These are phyloP conservation scores for Serinus canaria DNA, from an alignment of 2,113 vertebrate genomes.

Conservation along the genomic window DNA sequence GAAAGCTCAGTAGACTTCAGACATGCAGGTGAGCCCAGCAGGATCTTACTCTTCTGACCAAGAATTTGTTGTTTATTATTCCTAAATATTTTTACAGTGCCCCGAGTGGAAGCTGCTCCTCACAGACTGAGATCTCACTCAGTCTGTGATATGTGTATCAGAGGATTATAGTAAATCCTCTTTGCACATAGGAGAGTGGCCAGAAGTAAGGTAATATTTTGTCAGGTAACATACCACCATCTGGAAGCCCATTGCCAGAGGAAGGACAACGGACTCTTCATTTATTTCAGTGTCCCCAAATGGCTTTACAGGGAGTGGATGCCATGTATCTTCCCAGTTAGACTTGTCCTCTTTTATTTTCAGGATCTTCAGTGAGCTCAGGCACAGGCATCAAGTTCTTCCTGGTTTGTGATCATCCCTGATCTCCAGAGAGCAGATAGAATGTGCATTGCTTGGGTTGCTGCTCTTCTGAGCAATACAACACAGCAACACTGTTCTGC, in stretches of 20 bases:
- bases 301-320: not conserved
- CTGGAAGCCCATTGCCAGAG: not conserved
- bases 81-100: not conserved
- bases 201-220: not conserved
- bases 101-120: not conserved
- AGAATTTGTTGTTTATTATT: not conserved
- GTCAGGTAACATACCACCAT: not conserved
- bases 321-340: not conserved
- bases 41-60: not conserved
- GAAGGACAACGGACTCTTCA: not conserved
- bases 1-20: not conserved
- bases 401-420: accelerated
- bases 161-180: not conserved
- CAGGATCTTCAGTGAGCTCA: not conserved
- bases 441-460: not conserved
- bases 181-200: not conserved
- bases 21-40: not conserved
- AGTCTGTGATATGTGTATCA: too few species aligned
- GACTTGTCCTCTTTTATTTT: not conserved
- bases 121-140: not conserved
- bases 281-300: not conserved
- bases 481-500: not conserved
- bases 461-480: not conserved
- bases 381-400: not conserved
- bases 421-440: not conserved